Evolutionary conservation across 2,113 vertebrate species (phyloP).

Genomic region (Tachycineta bicolor): DNA sequence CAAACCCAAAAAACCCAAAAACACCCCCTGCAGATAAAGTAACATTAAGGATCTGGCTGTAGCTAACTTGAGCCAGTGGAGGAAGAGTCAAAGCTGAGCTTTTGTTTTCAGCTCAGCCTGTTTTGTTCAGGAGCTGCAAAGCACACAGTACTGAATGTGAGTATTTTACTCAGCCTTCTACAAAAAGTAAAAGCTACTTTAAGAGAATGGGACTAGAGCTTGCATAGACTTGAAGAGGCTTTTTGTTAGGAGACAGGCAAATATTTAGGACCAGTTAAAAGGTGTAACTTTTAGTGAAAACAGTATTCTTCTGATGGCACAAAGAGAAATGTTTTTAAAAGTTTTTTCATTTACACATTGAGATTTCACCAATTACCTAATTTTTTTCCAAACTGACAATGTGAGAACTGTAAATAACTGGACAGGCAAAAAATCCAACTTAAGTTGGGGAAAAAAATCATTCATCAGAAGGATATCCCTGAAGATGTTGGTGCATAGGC

Average conservation of each 20-base stretch:
- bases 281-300: background rate
- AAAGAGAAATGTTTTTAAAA: background rate
- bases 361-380: background rate
- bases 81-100: slow-evolving; percentile 26
- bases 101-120: slow-evolving; percentile 13
- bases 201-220: background rate
- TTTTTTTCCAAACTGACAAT: background rate
- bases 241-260: background rate
- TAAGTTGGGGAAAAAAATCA: background rate
- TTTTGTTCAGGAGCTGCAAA: slow-evolving; percentile 20
- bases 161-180: background rate
- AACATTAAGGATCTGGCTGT: slow-evolving; percentile 8
- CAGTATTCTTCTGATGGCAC: background rate
- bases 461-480: background rate
- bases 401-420: background rate
- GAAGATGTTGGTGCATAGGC: background rate
- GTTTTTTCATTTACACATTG: background rate
- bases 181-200: background rate
- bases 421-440: background rate
- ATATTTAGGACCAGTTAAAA: background rate
- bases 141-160: background rate
- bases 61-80: slow-evolving; percentile 5
- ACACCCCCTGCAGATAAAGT: slow-evolving; percentile 1
- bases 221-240: background rate
- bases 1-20: background rate